phyloP scores from a whole-genome alignment of 2,113 vertebrate species.

The Gallinago paraguaiae region DNA sequence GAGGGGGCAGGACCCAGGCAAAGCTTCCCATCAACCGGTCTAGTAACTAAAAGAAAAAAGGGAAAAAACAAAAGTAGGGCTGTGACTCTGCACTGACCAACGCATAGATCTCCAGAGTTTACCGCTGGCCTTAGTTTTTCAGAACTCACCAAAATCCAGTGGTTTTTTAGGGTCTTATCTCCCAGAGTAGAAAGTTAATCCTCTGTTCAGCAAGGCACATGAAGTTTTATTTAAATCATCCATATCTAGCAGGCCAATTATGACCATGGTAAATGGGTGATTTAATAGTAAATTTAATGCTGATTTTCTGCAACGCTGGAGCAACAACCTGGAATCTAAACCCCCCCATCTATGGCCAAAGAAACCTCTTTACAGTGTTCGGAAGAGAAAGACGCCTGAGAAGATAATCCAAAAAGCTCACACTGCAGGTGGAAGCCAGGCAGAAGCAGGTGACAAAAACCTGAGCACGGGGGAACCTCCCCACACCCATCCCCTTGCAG shows the following conservation, averaged over 20 bases:
- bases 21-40: conserved; percentile 82
- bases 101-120: accelerated
- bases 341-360: accelerated
- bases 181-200: background rate
- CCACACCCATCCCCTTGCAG: background rate
- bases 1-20: conserved; percentile 80
- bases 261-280: background rate
- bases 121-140: background rate
- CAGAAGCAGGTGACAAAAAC: background rate
- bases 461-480: accelerated
- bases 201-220: background rate
- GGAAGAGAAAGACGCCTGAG: background rate
- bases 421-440: accelerated
- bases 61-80: background rate
- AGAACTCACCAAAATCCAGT: background rate
- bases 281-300: background rate
- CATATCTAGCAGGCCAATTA: background rate
- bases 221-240: background rate
- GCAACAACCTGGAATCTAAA: background rate
- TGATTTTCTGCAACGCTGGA: background rate
- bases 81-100: background rate
- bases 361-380: accelerated
- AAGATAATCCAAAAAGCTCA: background rate
- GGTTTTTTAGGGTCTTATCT: background rate
- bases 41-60: conserved; percentile 73